phyloP scores from a whole-genome alignment of 2,113 vertebrate genomes.

The Caranx ignobilis region DNA sequence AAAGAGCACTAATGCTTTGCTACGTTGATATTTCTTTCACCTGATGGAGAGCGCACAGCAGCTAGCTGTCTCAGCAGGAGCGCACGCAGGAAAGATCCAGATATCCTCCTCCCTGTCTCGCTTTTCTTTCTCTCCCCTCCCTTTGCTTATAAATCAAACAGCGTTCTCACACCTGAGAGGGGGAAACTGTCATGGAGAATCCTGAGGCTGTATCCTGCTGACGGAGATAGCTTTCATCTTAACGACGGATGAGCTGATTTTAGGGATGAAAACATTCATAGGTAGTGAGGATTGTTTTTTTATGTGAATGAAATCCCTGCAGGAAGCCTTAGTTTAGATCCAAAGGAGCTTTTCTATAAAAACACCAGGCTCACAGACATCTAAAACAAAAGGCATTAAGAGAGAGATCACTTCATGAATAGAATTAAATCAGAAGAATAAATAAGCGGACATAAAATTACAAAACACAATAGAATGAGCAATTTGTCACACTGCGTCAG shows the following conservation, averaged over 20 bases:
- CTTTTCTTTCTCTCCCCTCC: neutral
- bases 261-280: conserved; percentile 24
- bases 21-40: conserved; percentile 41
- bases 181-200: conserved; percentile 33
- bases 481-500: neutral
- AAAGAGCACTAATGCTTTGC: conserved; percentile 10
- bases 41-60: conserved; percentile 16
- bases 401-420: neutral
- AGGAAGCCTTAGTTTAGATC: neutral
- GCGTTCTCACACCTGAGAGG: conserved; percentile 14
- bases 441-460: no score
- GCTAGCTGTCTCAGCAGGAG: conserved; percentile 23
- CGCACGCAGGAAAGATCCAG: neutral
- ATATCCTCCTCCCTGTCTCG: neutral
- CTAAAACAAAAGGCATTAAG: neutral
- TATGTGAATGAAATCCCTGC: conserved; percentile 13
- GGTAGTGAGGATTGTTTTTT: neutral
- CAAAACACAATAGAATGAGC: neutral
- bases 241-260: conserved; percentile 15
- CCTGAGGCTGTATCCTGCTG: conserved; percentile 5
- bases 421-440: neutral
- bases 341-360: conserved; percentile 19
- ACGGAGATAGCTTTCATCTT: conserved; percentile 41
- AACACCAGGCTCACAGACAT: neutral
- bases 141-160: conserved; percentile 39